These are phyloP conservation scores for Dilophus febrilis DNA, from an alignment of 2,888 invertebrate species.

Conservation along the genomic window DNA sequence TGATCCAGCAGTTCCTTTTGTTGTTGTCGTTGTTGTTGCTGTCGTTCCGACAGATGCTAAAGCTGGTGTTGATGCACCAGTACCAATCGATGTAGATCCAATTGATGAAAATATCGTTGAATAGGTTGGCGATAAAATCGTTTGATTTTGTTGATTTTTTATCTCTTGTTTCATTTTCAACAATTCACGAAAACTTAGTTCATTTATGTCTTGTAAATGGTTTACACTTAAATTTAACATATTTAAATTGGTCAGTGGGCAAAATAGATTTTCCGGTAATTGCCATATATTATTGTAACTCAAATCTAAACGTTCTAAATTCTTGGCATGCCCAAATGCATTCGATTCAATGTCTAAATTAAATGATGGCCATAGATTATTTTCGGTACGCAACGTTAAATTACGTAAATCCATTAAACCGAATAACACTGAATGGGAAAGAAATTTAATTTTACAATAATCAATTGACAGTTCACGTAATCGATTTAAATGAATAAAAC, in stretches of 20 bases:
- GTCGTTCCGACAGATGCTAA: too few relatives aligned
- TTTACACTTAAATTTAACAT: constrained; percentile 74
- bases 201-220: constrained; percentile 71
- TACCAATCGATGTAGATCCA: too few relatives aligned
- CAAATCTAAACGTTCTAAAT: constrained; percentile 68
- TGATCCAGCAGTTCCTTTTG: too few relatives aligned
- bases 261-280: constrained; percentile 71
- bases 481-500: constrained; percentile 63
- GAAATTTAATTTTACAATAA: constrained; percentile 71
- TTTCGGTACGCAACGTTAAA: constrained; percentile 70
- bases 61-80: too few relatives aligned
- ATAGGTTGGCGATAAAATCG: constrained; percentile 1
- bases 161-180: constrained; percentile 21
- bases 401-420: constrained; percentile 68
- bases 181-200: constrained; percentile 62
- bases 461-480: constrained; percentile 65
- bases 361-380: constrained; percentile 69
- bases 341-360: constrained; percentile 66
- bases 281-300: constrained; percentile 83
- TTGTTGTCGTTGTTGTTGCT: too few relatives aligned
- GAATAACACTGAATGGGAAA: constrained; percentile 62
- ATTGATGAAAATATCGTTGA: not conserved
- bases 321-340: constrained; percentile 57
- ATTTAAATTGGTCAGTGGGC: constrained; percentile 61
- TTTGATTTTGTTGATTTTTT: not conserved